Base-by-base conservation (phyloP, 35 echinoderm and acorn worm genomes). In the Ophiothrix spiculata region DNA sequence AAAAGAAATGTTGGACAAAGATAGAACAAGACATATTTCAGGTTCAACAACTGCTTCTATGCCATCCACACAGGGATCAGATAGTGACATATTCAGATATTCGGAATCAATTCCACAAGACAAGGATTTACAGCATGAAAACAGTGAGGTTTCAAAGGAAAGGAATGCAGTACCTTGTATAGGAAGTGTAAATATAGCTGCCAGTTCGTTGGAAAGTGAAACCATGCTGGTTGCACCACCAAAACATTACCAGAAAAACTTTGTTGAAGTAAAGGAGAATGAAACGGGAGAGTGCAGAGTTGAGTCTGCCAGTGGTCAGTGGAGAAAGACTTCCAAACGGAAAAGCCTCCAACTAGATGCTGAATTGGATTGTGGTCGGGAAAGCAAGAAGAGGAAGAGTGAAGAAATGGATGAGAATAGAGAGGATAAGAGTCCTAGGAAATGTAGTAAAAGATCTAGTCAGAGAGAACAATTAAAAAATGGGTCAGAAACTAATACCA, bases 161-260 rank as follows among this genome's bases (percentile, higher is more conserved):
- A 84, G 35, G 34, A 38, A 84, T 33, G 25, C 40, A 33, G 54
- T 4, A 37, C 80, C 40, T 6, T 41, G 54, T 17, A 32, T 81
- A 32, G 80, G 54, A 41, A 42, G 79, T 33, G 21, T 25, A n/a
- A 40, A 80, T 25, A 32, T 41, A 41, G 37, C 79, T 80, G 16
- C 37, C 25, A 80, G 39, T 41, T 39, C 38, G 1, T 80, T 80
- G 29, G 49, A 84, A 35, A 84, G 81, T 84, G 81, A 84, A 64
- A 39, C 35, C 19, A 15, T 84, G 54, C 40, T 84, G 23, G 31
- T 84, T 6, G 23, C 81, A 33, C 81, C 81, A 60, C 81, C 81
- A 25, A 33, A 13, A 64, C 81, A 84, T 37, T 84, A 84, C 69
- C 81, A 63, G 28, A 19, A 84, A 64, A 39, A 32, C 40, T 74